Base-by-base conservation (phyloP, 2,888 invertebrate species). In the Leucophenga maculata region DNA sequence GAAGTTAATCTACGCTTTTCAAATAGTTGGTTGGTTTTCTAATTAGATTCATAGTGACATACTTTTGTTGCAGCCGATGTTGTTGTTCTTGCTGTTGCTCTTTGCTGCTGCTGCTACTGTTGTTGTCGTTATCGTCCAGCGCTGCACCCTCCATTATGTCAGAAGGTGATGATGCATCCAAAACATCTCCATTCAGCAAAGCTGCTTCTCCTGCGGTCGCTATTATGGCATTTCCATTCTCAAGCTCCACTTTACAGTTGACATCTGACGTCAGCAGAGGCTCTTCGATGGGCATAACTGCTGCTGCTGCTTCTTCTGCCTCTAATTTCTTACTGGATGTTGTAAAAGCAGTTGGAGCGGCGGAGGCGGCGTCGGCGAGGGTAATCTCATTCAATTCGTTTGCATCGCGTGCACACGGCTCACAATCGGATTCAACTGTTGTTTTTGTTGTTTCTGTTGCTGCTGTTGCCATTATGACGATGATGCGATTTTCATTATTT, bases 11-110 rank as follows among this genome's bases (percentile, higher is more conserved):
- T 39, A 6, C 8, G 39, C 8, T 39, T 8, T 39, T 39, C 39
- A 39, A 39, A 39, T 39, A 6, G 39, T 39, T 39, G 11, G 39
- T 39, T 39, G 39, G 39, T 39, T 50, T 50, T 50, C 50, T 50
- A 50, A 50, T 50, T 50, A 50, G 50, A 16, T 50, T 6, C 13
- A 50, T 16, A 50, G 50, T 50, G 50, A 50, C 50, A 50, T 50
- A 50, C 50, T 50, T 50, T 67, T 71, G 70, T 50, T 22, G 57
- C 32, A 14, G n/a, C 26, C n/a, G 70, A 72, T 80, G 75, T 72
- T 48, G 67, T 48, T 20, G 59, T 50, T 59, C 11, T 46, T 67
- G 46, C 57, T 46, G 55, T 22, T 46, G 54, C 22, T 57, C 39
- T 32, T 39, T 11, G 11, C 11, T 39, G 39, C 39, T 39, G 1